Base-by-base conservation (phyloP, 1,140 invertebrate species). In the Nasonia giraulti region DNA sequence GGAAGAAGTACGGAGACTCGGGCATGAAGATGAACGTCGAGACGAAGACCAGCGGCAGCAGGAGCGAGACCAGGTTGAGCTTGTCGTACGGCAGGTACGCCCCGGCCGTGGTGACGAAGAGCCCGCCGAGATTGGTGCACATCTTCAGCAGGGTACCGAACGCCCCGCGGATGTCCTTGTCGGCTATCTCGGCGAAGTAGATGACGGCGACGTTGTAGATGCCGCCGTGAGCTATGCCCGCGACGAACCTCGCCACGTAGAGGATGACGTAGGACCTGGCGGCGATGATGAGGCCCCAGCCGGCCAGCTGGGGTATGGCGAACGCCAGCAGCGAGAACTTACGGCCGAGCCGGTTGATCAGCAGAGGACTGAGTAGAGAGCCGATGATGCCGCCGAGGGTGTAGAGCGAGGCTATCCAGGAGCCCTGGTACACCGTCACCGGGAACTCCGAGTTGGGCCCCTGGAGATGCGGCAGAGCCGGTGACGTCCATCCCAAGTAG, bases 1-100 rank as follows among this genome's bases (percentile, higher is more conserved):
- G 90, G 89, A 95, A 96, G 87, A 95, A 97, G 87, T 96, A 95
- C 0, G 97, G 96, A 12, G 96, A 96, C 92, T 97, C 96, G 0
- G 96, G 96, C 92, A 97, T 95, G 84, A 95, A 95, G 68, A 93
- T 92, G 90, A 96, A 95, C 1, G 94, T 94, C 2, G 95, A 86
- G 6, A 96, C 91, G 86, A 95, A 95, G 1, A 95, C 87, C 2
- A 95, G 89, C 0, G 94, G 94, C 27, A 95, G 88, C 7, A 92
- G 27, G 2, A 94, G 88, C 33, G 93, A 94, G 68, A 94, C 87
- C 0, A 94, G 78, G 40, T 94, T 93, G 10, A 95, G 89, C 20
- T 89, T 89, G 79, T 91, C 85, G 92, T 93, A 95, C 81, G 89
- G 88, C n/a, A 93, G 88, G 75, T 89, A 92, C 14, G 93, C 89